Percentiles rank a stretch among this genome's conserved stretches.
Conservation (phyloP, 1,140 invertebrate species). For the Pogonomyrmex barbatus region DNA sequence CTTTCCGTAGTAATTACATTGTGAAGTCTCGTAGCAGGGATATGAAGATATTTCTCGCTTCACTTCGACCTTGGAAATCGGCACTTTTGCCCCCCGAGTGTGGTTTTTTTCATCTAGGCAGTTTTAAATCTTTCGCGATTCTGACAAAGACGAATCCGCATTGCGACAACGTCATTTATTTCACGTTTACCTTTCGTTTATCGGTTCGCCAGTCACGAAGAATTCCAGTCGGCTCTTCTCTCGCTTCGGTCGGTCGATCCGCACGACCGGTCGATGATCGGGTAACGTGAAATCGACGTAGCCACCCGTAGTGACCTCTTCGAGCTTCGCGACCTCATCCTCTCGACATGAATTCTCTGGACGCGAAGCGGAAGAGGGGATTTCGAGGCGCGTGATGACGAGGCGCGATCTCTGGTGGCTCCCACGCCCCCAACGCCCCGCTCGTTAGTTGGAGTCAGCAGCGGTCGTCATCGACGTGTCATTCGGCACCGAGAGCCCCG, state of each 20-base stretch:
- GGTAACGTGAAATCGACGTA: conserved; percentile 47
- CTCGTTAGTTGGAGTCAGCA: conserved; percentile 86
- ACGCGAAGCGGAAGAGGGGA: conserved; percentile 55
- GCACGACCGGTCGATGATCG: conserved; percentile 53
- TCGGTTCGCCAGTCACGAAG: conserved; percentile 54
- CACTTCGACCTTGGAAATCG: conserved; percentile 35
- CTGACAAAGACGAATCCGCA: conserved; percentile 56
- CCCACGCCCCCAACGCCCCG: conserved; percentile 83
- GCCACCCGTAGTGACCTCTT: conserved; percentile 57
- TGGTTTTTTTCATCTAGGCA: conserved; percentile 27
- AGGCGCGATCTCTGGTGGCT: conserved; percentile 82
- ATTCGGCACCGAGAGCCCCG: conserved; percentile 80
- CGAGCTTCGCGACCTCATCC: conserved; percentile 52
- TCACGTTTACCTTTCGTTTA: conserved; percentile 49
- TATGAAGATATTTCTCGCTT: conserved; percentile 24
- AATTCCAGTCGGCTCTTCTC: conserved; percentile 23
- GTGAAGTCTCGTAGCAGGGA: conserved; percentile 43
- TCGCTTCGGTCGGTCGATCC: conserved; percentile 1
- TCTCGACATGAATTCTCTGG: conserved; percentile 48
- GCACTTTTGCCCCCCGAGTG: conserved; percentile 9
- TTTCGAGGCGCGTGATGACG: conserved; percentile 82
- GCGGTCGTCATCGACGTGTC: conserved; percentile 86
- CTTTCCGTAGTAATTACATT: conserved; percentile 44
- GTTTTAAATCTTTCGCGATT: conserved; percentile 42
- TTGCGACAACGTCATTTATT: conserved; percentile 52